These are phyloP conservation scores for Noctilio leporinus DNA, from an alignment of 2,113 vertebrate species.

Conservation along the genomic window DNA sequence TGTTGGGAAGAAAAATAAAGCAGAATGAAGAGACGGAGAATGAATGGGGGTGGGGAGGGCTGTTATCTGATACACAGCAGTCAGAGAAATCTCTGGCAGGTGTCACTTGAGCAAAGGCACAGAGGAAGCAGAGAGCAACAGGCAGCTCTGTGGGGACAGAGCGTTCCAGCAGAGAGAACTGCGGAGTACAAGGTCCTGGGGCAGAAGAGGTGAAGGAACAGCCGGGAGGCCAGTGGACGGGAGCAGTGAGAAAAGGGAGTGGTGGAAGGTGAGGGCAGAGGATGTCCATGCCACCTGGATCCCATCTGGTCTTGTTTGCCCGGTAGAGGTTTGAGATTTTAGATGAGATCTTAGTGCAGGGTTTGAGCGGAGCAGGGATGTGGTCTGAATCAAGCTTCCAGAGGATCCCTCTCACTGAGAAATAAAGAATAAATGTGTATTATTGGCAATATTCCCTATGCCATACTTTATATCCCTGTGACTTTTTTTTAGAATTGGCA, in stretches of 20 bases:
- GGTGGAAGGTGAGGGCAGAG: not conserved
- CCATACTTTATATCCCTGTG: not conserved
- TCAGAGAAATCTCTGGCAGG: not conserved
- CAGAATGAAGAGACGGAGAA: not conserved
- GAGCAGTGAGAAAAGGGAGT: not conserved
- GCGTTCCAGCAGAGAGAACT: too few species aligned
- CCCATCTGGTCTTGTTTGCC: too few species aligned
- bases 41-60: not conserved
- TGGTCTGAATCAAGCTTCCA: not conserved
- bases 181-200: not conserved
- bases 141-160: not conserved
- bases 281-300: too few species aligned
- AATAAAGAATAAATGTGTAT: not conserved
- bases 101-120: not conserved
- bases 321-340: not conserved
- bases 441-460: not conserved
- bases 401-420: not conserved
- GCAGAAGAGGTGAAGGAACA: not conserved
- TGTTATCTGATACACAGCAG: not conserved
- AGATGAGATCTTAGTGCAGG: not conserved
- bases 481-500: not conserved
- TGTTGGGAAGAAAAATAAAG: not conserved
- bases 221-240: not conserved
- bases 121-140: not conserved
- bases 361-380: not conserved